Evolutionary conservation across 2,888 invertebrate genomes (phyloP).

Genomic region (Erebia ligea): DNA sequence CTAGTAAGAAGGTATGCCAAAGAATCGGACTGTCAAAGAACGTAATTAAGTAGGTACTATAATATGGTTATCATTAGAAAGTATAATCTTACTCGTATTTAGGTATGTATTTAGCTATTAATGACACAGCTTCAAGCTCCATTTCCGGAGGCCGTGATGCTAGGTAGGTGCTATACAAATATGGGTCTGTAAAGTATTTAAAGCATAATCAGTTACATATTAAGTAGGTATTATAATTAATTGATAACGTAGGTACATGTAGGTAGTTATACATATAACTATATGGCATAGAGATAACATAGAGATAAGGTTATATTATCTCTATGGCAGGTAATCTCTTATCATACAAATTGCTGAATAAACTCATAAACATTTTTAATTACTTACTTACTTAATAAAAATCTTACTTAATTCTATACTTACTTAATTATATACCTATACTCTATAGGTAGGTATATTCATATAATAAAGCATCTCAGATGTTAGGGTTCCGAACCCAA

Average conservation of each 20-base stretch:
- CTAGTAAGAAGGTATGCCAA: background rate
- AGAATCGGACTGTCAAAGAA: too few relatives aligned
- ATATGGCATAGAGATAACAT: too few relatives aligned
- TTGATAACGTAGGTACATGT: background rate
- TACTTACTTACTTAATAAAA: background rate
- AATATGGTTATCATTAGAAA: background rate
- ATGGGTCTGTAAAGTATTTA: slow-evolving; percentile 66
- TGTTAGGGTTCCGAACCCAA: too few relatives aligned
- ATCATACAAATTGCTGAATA: background rate
- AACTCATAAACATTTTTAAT: background rate
- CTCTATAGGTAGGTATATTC: too few relatives aligned
- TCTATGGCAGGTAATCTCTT: background rate
- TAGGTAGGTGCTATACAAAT: slow-evolving; percentile 85
- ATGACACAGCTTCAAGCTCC: slow-evolving; percentile 86
- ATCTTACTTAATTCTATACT: too few relatives aligned
- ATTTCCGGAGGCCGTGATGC: slow-evolving; percentile 85
- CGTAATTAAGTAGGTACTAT: background rate
- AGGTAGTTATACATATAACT: too few relatives aligned
- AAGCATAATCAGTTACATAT: background rate
- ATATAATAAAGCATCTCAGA: too few relatives aligned
- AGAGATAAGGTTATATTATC: too few relatives aligned
- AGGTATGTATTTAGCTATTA: slow-evolving; percentile 45
- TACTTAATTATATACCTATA: too few relatives aligned
- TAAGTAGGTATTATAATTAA: background rate
- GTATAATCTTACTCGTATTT: slow-evolving; percentile 45